Percentiles rank a stretch among this genome's conserved stretches.
phyloP scores from a whole-genome alignment of 1,140 invertebrate species.

The Eulimnadia texana region DNA sequence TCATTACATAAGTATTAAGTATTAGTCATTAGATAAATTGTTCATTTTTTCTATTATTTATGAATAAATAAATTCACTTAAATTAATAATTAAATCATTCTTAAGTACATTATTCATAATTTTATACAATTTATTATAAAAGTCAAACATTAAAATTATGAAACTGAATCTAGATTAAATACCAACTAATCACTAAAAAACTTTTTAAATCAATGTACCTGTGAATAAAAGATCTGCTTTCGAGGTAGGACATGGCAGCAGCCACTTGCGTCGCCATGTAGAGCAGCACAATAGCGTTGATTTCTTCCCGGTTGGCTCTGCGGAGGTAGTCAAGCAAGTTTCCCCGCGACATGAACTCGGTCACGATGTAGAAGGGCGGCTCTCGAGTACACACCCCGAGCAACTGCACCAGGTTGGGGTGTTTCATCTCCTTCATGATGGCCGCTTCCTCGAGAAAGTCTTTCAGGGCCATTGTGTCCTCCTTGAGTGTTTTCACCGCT shows the following conservation, averaged over 20 bases:
- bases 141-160: too few species aligned
- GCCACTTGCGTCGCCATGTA: slow-evolving; percentile 99
- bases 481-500: slow-evolving; percentile 93
- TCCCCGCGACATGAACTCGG: slow-evolving; percentile 97
- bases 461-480: slow-evolving; percentile 98
- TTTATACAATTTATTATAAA: too few species aligned
- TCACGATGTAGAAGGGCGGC: slow-evolving; percentile 98
- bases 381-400: slow-evolving; percentile 93
- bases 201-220: too few species aligned
- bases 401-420: slow-evolving; percentile 94
- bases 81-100: too few species aligned
- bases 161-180: too few species aligned
- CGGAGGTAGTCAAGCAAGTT: slow-evolving; percentile 93
- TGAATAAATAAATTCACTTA: too few species aligned
- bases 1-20: too few species aligned
- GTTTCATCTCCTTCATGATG: slow-evolving; percentile 99
- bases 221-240: slow-evolving; percentile 92
- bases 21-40: too few species aligned
- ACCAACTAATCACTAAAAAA: too few species aligned
- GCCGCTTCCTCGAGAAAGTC: slow-evolving; percentile 97
- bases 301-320: slow-evolving; percentile 70
- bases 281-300: slow-evolving; percentile 89
- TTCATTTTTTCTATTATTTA: too few species aligned
- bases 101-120: too few species aligned
- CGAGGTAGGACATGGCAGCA: slow-evolving; percentile 95